phyloP scores from a whole-genome alignment of 2,797 vertebrate species.

The Momotus momota region DNA sequence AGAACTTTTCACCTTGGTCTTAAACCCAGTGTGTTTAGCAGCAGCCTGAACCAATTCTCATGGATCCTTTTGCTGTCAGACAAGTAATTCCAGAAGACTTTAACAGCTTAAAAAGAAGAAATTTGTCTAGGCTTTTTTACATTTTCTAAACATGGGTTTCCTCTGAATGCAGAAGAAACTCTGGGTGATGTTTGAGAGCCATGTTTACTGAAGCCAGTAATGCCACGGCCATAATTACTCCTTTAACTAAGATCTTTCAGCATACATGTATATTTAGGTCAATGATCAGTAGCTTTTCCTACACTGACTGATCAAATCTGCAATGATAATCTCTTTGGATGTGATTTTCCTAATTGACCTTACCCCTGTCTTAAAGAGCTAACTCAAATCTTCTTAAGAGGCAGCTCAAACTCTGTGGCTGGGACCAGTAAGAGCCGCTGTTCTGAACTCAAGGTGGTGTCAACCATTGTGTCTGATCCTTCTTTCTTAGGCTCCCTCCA shows the following conservation, averaged over 20 bases:
- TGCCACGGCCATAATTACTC: neutral
- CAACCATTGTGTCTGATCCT: neutral
- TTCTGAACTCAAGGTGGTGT: neutral
- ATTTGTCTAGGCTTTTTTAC: neutral
- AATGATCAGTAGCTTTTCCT: neutral
- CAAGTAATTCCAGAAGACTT: neutral
- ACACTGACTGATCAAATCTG: neutral
- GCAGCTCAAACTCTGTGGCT: neutral
- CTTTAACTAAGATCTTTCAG: neutral
- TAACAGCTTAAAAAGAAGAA: neutral
- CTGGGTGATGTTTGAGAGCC: neutral
- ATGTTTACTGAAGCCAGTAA: neutral
- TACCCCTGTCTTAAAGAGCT: neutral
- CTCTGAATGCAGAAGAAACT: neutral
- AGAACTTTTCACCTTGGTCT: neutral
- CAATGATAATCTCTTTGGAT: neutral
- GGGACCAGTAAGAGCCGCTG: neutral
- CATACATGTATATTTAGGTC: neutral
- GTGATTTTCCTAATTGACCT: neutral
- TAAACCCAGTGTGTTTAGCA: neutral
- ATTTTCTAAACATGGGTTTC: neutral
- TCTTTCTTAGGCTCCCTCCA: neutral
- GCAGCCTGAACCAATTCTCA: neutral
- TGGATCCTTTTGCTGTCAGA: neutral
- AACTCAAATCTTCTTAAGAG: neutral